Evolutionary conservation across 2,113 vertebrate genomes (phyloP).

Genomic region (Atrichornis clamosus): DNA sequence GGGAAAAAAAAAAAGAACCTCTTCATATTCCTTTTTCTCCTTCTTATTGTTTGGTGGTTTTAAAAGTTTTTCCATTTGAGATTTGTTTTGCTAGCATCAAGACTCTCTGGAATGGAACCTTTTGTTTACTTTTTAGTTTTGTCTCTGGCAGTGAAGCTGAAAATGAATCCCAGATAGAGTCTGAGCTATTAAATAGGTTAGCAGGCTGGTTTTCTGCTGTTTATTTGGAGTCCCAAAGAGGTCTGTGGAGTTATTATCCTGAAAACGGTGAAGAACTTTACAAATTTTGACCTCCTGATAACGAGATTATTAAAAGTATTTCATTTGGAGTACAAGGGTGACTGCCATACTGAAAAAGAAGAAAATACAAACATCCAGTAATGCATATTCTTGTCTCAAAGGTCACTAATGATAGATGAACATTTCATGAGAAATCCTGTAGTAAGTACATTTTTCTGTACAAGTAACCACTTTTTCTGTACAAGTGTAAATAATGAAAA

Average conservation of each 20-base stretch:
- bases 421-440: constrained; percentile 23
- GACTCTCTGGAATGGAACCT: not conserved
- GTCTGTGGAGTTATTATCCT: not conserved
- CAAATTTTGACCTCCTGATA: not conserved
- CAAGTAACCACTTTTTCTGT: not conserved
- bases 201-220: not conserved
- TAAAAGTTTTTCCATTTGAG: not conserved
- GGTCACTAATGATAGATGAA: not conserved
- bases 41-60: not conserved
- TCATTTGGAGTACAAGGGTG: not conserved
- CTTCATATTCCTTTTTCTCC: not conserved
- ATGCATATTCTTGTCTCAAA: not conserved
- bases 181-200: not conserved
- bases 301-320: not conserved
- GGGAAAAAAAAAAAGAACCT: not conserved
- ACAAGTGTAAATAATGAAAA: not conserved
- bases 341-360: not conserved
- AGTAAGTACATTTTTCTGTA: not conserved
- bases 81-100: not conserved
- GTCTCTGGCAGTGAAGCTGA: not conserved
- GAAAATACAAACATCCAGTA: not conserved
- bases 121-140: not conserved
- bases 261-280: not conserved
- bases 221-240: not conserved
- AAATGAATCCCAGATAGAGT: not conserved